phyloP scores from a whole-genome alignment of 2,797 vertebrate genomes.

The Pseudotriccus pelzelni region DNA sequence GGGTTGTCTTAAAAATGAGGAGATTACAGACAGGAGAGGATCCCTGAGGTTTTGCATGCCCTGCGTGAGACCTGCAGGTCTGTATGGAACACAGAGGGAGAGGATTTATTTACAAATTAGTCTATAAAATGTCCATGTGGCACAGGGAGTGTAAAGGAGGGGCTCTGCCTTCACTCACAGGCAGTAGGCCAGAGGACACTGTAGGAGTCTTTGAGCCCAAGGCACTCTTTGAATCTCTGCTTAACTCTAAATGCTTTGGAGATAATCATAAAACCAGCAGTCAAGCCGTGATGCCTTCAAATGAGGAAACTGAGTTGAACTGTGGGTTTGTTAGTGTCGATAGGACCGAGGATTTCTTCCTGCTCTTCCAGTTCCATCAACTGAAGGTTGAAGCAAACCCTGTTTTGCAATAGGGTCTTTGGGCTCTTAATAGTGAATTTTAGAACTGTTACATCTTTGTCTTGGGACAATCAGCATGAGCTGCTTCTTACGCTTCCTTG shows the following conservation, averaged over 20 bases:
- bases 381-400: not conserved
- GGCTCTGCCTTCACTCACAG: rapidly evolving
- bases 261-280: not conserved
- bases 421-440: not conserved
- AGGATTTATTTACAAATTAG: not conserved
- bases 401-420: not conserved
- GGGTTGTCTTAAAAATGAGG: not conserved
- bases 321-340: not conserved
- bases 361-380: not conserved
- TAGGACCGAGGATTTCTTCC: not conserved
- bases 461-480: not conserved
- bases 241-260: not conserved
- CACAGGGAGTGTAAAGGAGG: not conserved
- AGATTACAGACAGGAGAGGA: not conserved
- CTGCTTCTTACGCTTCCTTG: not conserved
- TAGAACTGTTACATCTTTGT: not conserved
- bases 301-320: not conserved
- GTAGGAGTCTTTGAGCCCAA: not conserved
- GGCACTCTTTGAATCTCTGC: not conserved
- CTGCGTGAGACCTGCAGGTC: not conserved
- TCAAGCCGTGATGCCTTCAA: not conserved
- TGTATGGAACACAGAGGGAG: not conserved
- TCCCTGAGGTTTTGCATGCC: not conserved
- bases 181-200: not conserved
- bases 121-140: not conserved